These are phyloP conservation scores for Dasypolia templi DNA, from an alignment of 2,888 invertebrate genomes.

Conservation along the genomic window DNA sequence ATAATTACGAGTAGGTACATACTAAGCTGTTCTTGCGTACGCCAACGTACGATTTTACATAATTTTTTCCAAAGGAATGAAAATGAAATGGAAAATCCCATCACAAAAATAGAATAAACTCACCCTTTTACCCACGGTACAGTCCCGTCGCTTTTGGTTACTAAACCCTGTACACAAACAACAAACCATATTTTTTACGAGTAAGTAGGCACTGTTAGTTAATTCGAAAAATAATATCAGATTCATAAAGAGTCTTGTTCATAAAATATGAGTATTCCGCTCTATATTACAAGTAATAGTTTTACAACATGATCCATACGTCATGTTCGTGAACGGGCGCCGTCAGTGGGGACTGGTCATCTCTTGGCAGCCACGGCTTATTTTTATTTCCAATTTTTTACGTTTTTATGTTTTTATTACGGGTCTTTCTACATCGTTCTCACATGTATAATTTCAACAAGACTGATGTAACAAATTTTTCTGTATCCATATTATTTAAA, in stretches of 20 bases:
- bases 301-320: conserved; percentile 63
- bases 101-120: conserved; percentile 20
- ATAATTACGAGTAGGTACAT: not conserved
- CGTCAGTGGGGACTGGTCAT: too few species aligned
- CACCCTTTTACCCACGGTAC: not conserved
- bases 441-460: too few species aligned
- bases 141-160: not conserved
- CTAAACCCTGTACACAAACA: conserved; percentile 19
- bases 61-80: conserved; percentile 10
- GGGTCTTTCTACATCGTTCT: too few species aligned
- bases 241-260: conserved; percentile 50
- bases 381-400: too few species aligned
- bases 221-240: conserved; percentile 49
- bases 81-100: conserved; percentile 26
- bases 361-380: too few species aligned
- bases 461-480: too few species aligned
- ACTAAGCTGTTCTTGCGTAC: not conserved
- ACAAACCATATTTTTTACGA: conserved; percentile 9
- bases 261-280: conserved; percentile 39
- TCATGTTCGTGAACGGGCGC: too few species aligned
- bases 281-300: conserved; percentile 57
- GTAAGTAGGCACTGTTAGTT: conserved; percentile 10
- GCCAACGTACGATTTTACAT: not conserved
- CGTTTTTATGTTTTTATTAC: too few species aligned
- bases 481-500: too few species aligned